Evolutionary conservation across 2,888 invertebrate genomes (phyloP).

Genomic region (Apamea sordens): DNA sequence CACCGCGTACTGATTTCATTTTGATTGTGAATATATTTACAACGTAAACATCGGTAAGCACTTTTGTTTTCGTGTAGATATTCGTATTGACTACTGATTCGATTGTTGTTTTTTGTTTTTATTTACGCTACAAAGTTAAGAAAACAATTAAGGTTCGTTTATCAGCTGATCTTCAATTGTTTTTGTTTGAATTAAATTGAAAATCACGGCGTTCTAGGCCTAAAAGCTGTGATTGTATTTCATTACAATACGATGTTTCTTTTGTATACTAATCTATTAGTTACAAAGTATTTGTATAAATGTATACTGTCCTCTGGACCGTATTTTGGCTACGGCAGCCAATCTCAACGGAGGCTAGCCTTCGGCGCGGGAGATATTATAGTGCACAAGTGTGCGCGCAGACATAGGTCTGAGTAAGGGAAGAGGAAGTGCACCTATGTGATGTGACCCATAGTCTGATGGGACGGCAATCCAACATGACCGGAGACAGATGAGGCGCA

Average conservation of each 20-base stretch:
- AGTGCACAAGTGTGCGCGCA: too few species aligned
- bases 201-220: neutral
- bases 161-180: conserved; percentile 19
- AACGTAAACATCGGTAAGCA: conserved; percentile 66
- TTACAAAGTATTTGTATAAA: neutral
- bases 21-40: conserved; percentile 78
- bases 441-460: too few species aligned
- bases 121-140: conserved; percentile 31
- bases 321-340: too few species aligned
- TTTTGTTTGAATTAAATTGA: conserved; percentile 28
- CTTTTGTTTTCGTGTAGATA: conserved; percentile 68
- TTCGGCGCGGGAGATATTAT: too few species aligned
- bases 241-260: neutral
- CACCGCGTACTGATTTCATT: conserved; percentile 75
- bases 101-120: conserved; percentile 44
- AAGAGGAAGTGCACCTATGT: too few species aligned
- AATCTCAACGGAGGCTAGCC: too few species aligned
- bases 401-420: too few species aligned
- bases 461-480: too few species aligned
- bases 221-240: conserved; percentile 21
- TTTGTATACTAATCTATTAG: neutral
- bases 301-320: neutral
- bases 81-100: conserved; percentile 50
- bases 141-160: conserved; percentile 30
- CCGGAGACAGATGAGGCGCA: too few species aligned